Evolutionary conservation across 1,140 invertebrate genomes (phyloP), one percentile per base, ranked within the genome.

Genomic region (Centruroides sculpturatus): DNA sequence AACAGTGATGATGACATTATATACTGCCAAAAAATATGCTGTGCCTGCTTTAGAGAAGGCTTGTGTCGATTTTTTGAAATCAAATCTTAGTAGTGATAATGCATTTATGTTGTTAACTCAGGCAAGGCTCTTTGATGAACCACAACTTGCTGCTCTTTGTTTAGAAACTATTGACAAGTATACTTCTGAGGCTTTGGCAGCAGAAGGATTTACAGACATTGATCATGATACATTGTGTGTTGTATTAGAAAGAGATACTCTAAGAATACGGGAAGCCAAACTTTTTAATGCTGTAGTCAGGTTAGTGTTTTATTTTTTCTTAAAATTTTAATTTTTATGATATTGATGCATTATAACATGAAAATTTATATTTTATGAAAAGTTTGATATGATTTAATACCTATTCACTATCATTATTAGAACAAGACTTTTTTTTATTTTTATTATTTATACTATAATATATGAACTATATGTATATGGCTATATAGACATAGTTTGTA

Each of bases 131-230:
- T 92, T 90, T 74, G 86, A 91, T 72, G 87, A 91, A 70, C 83
- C 83, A 2, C 81, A 84, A 66, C 69, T 92, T 41, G 87, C 85
- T 36, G 80, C 83, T 3, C 73, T 89, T 12, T 92, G 89, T 69
- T 75, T 92, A 59, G 86, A 90, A 68, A 85, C 84, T 49, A 92
- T 93, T 65, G 89, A 92, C 71, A 87, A 88, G 71, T 84, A 86
- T 68, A 90, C 89, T 4, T 79, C 80, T 0, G 87, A 91, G 71
- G 85, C 88, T 7, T 71, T 93, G 2, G 80, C 79, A 68, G 86
- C 89, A 12, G 90, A 93, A 72, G 85, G 85, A 34, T 94, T 94
- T 71, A 84, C 84, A 5, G 89, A 93, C 69, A 87, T 93, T 66
- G 89, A 92, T 74, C 78, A 84, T 59, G 84, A 88, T 54, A 92